Conservation (phyloP, 2,888 invertebrate species). For the Coenonympha arcania region DNA sequence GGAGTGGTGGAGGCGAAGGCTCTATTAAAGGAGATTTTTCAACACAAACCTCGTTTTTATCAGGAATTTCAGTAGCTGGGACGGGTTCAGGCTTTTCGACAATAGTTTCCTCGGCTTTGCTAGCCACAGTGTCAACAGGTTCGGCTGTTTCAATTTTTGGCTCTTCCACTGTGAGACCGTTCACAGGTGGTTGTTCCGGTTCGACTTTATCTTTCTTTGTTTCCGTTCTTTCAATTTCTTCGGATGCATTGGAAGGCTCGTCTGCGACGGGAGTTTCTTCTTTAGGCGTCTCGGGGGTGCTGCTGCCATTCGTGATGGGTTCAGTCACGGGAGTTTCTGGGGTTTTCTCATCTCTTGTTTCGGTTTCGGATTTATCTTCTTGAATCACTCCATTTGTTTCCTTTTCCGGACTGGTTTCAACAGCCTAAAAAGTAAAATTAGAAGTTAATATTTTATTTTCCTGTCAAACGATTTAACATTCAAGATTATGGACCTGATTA, state of each 20-base stretch:
- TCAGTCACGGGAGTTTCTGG: conserved; percentile 70
- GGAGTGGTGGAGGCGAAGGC: conserved; percentile 81
- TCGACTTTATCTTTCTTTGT: conserved; percentile 37
- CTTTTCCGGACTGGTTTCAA: conserved; percentile 53
- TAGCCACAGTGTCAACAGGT: conserved; percentile 42
- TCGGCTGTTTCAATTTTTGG: conserved; percentile 43
- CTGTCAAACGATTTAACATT: no score
- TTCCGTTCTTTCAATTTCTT: conserved; percentile 41
- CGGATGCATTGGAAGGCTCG: conserved; percentile 33
- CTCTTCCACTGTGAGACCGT: conserved; percentile 60
- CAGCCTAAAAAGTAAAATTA: conserved; percentile 47
- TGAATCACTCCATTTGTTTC: conserved; percentile 46
- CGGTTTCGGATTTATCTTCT: conserved; percentile 46
- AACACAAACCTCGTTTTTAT: conserved; percentile 73
- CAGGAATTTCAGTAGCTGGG: conserved; percentile 61
- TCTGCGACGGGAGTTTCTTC: conserved; percentile 36
- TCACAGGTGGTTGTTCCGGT: conserved; percentile 59
- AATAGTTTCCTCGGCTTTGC: conserved; percentile 49
- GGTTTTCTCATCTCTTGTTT: conserved; percentile 57
- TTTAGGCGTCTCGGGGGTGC: conserved; percentile 58
- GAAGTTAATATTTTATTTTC: background rate
- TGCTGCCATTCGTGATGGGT: conserved; percentile 65
- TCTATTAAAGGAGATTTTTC: conserved; percentile 76
- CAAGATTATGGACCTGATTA: no score
- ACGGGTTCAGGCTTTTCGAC: conserved; percentile 51